phyloP scores from a whole-genome alignment of 1,140 invertebrate species.

The Dreissena polymorpha region DNA sequence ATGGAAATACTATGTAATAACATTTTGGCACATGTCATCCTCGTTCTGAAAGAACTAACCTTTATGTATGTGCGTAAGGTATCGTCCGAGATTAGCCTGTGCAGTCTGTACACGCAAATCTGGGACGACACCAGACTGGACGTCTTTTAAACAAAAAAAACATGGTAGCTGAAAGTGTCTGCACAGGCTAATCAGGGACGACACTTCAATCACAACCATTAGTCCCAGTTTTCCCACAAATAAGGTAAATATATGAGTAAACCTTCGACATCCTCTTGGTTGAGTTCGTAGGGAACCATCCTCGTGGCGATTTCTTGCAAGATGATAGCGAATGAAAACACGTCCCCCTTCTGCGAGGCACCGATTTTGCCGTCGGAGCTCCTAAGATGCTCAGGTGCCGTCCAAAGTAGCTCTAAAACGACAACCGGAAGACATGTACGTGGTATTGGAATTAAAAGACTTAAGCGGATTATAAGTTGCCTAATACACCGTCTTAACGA shows the following conservation, averaged over 20 bases:
- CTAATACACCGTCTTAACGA: neutral
- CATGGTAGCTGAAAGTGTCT: too few species aligned
- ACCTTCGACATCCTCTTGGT: slow-evolving; percentile 20
- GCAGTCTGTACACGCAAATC: too few species aligned
- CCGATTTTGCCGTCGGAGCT: neutral
- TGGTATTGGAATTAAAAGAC: neutral
- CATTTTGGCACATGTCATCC: too few species aligned
- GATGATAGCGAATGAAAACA: slow-evolving; percentile 37
- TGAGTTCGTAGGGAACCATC: slow-evolving; percentile 26
- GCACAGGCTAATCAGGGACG: too few species aligned
- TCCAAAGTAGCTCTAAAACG: slow-evolving; percentile 6
- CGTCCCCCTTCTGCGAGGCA: slow-evolving; percentile 43
- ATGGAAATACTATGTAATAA: too few species aligned
- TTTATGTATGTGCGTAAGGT: too few species aligned
- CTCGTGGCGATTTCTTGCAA: slow-evolving; percentile 42
- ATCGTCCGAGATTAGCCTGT: too few species aligned
- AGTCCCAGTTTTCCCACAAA: too few species aligned
- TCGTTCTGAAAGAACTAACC: too few species aligned
- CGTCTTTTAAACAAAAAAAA: too few species aligned
- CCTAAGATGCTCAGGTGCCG: slow-evolving; percentile 39
- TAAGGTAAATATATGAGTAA: neutral
- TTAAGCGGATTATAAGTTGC: neutral
- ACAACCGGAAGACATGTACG: neutral
- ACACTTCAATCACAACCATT: too few species aligned
- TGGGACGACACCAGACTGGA: too few species aligned